Percentiles rank a stretch among this genome's conserved stretches.
phyloP scores from a whole-genome alignment of 2,113 vertebrate species.

The Orthonyx spaldingii region DNA sequence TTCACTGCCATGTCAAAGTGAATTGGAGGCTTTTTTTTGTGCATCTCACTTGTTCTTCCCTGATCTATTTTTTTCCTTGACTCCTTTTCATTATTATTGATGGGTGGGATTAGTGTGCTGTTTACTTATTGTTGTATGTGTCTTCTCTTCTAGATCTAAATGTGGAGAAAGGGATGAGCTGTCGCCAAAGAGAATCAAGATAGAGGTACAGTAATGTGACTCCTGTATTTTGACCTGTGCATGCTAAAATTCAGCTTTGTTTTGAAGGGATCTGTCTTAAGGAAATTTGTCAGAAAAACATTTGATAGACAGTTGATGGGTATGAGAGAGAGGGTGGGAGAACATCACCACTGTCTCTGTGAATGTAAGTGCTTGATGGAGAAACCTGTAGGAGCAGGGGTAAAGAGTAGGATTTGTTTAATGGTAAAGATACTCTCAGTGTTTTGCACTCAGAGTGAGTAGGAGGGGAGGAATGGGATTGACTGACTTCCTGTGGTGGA shows the following conservation, averaged over 20 bases:
- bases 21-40: background rate
- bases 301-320: constrained; percentile 19
- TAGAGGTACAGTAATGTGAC: constrained; percentile 78
- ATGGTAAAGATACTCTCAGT: background rate
- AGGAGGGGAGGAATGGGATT: background rate
- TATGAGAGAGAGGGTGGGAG: background rate
- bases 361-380: background rate
- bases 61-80: background rate
- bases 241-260: background rate
- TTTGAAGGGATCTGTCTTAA: constrained; percentile 17
- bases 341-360: background rate
- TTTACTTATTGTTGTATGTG: background rate
- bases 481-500: background rate
- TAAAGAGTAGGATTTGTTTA: constrained; percentile 27
- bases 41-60: background rate
- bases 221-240: background rate
- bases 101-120: background rate
- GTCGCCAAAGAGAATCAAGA: constrained; percentile 94
- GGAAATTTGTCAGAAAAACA: background rate
- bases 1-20: background rate
- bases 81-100: background rate
- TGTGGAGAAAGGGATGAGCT: constrained; percentile 91
- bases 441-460: background rate
- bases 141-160: constrained; percentile 79
- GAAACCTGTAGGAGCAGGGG: constrained; percentile 16